Conservation (phyloP, 2,888 invertebrate genomes). For the Meloe dianella region DNA sequence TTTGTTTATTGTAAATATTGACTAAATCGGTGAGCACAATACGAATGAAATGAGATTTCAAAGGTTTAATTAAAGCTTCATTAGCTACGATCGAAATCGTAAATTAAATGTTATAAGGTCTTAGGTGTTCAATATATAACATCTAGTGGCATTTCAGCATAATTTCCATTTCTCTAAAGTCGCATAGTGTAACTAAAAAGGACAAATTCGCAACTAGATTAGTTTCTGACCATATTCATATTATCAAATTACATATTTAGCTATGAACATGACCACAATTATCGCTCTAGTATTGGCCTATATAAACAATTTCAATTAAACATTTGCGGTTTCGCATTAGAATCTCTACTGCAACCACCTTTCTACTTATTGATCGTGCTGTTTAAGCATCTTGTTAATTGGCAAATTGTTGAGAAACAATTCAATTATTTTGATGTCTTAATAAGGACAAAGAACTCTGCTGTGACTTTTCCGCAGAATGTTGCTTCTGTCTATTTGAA, state of each 20-base stretch:
- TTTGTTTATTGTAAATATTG: neutral
- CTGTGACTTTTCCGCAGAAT: conserved; percentile 5
- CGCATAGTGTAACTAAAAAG: neutral
- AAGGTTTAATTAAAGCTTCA: too few species aligned
- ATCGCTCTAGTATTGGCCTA: neutral
- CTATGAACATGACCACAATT: neutral
- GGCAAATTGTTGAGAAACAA: conserved; percentile 15
- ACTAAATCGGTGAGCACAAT: too few species aligned
- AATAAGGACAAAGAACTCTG: conserved; percentile 18
- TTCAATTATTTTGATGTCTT: conserved; percentile 19
- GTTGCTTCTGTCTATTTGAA: conserved; percentile 5
- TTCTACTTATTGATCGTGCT: neutral
- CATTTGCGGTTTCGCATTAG: neutral
- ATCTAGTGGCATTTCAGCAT: too few species aligned
- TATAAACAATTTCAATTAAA: neutral
- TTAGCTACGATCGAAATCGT: neutral
- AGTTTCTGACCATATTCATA: neutral
- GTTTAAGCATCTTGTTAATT: neutral
- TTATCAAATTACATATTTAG: neutral
- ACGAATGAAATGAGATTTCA: too few species aligned
- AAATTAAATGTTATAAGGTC: too few species aligned
- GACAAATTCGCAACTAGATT: neutral
- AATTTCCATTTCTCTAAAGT: neutral
- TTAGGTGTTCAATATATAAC: too few species aligned
- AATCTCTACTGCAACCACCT: conserved; percentile 13